A percentile compares a stretch with the other conserved stretches of the same genome.
phyloP scores from a whole-genome alignment of 2,113 vertebrate species.

The Sander vitreus region DNA sequence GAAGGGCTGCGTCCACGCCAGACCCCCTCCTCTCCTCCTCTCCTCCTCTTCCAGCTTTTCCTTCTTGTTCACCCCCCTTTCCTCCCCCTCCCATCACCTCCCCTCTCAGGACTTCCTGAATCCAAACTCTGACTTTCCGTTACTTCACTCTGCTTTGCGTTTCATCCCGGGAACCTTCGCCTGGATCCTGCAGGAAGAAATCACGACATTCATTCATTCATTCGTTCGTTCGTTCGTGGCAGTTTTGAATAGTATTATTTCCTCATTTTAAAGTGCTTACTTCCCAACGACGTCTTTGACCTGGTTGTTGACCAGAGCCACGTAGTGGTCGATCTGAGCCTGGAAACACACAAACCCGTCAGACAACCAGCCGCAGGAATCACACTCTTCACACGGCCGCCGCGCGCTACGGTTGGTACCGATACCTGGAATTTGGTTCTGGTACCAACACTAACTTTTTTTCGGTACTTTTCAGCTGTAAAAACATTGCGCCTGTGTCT shows the following conservation, averaged over 20 bases:
- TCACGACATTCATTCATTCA: too few relatives aligned
- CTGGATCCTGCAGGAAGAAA: conserved; percentile 87
- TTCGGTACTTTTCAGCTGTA: too few relatives aligned
- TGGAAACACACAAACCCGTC: conserved; percentile 70
- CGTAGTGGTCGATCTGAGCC: conserved; percentile 94
- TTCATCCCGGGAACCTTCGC: conserved; percentile 96
- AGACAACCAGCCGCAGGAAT: too few relatives aligned
- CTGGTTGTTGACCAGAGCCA: conserved; percentile 90
- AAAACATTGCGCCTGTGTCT: too few relatives aligned
- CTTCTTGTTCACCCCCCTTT: conserved; percentile 42
- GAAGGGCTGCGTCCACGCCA: conserved; percentile 78
- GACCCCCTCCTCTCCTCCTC: conserved; percentile 34
- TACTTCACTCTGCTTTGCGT: conserved; percentile 91
- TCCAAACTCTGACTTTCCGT: conserved; percentile 41
- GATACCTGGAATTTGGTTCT: too few relatives aligned
- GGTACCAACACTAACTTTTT: too few relatives aligned
- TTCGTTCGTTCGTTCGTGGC: rapidly evolving
- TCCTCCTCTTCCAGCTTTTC: conserved; percentile 25
- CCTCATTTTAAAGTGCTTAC: conserved; percentile 76
- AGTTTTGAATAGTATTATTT: too few relatives aligned
- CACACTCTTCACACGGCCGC: too few relatives aligned
- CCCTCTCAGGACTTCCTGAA: conserved; percentile 62
- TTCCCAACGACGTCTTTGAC: conserved; percentile 91
- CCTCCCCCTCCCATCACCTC: neutral
- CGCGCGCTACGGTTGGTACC: too few relatives aligned